Evolutionary conservation across 2,113 vertebrate genomes (phyloP).

Genomic region (Ancistrus triradiatus): DNA sequence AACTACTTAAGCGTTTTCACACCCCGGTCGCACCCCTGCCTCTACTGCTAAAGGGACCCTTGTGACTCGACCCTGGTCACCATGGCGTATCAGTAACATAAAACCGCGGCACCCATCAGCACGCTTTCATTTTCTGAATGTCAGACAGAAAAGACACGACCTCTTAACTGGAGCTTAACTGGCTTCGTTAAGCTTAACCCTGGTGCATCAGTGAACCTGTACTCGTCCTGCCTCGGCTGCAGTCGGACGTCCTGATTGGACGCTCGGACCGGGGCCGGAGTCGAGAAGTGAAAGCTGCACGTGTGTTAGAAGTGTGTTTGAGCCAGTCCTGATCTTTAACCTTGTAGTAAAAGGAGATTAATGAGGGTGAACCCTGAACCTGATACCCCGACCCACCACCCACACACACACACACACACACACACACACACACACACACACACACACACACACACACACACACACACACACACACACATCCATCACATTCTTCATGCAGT

Average conservation of each 20-base stretch:
- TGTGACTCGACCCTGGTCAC: too few species aligned
- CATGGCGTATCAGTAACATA: too few species aligned
- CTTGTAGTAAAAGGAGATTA: conserved; percentile 38
- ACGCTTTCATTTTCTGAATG: too few species aligned
- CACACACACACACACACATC: too few species aligned
- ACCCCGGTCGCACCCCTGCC: too few species aligned
- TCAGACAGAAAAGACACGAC: too few species aligned
- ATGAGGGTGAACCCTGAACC: conserved; percentile 43
- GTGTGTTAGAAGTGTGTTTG: conserved; percentile 34
- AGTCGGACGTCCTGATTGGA: conserved; percentile 12
- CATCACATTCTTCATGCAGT: too few species aligned
- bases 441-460: conserved; percentile 8
- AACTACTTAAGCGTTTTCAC: too few species aligned
- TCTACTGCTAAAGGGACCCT: too few species aligned
- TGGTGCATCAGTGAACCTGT: conserved; percentile 14
- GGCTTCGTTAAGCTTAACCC: background rate
- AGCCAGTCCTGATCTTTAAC: conserved; percentile 39
- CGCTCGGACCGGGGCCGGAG: conserved; percentile 1
- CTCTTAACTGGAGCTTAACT: too few species aligned
- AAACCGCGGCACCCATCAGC: too few species aligned
- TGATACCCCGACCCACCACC: conserved; percentile 39
- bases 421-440: conserved; percentile 11
- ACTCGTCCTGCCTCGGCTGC: conserved; percentile 33
- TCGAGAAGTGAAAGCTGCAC: conserved; percentile 23
- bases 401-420: conserved; percentile 7